These are phyloP conservation scores for Bicyclus anynana DNA, from an alignment of 1,140 invertebrate species.

Conservation along the genomic window DNA sequence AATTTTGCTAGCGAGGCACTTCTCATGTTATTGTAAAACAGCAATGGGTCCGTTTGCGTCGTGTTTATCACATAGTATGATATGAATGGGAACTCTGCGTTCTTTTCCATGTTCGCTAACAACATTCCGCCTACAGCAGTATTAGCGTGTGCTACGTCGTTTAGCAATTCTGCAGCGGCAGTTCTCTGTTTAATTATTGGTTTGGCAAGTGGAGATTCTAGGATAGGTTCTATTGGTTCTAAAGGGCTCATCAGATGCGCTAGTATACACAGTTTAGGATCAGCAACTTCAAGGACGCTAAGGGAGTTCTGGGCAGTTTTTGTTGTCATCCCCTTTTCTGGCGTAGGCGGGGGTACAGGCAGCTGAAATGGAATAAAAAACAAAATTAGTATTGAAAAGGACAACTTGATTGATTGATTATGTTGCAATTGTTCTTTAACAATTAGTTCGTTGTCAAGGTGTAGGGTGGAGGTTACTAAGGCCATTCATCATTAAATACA, in stretches of 20 bases:
- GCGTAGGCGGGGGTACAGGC: slow-evolving; percentile 74
- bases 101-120: slow-evolving; percentile 91
- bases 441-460: no score
- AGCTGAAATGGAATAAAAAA: slow-evolving; percentile 49
- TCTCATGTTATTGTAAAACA: slow-evolving; percentile 90
- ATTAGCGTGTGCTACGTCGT: slow-evolving; percentile 84
- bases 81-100: slow-evolving; percentile 94
- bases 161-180: slow-evolving; percentile 86
- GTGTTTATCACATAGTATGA: slow-evolving; percentile 93
- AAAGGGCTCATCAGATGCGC: slow-evolving; percentile 92
- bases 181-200: slow-evolving; percentile 87
- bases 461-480: no score
- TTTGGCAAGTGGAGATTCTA: slow-evolving; percentile 88
- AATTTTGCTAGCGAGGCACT: slow-evolving; percentile 89
- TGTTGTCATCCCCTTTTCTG: slow-evolving; percentile 78
- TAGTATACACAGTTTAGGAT: slow-evolving; percentile 90
- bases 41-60: slow-evolving; percentile 87
- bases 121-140: slow-evolving; percentile 88
- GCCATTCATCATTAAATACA: no score
- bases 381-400: neutral
- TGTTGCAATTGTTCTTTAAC: no score
- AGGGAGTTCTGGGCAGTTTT: slow-evolving; percentile 79
- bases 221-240: slow-evolving; percentile 87
- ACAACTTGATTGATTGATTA: no score
- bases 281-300: slow-evolving; percentile 89